Conservation (phyloP, 1,140 invertebrate genomes). For the Bombus turneri region DNA sequence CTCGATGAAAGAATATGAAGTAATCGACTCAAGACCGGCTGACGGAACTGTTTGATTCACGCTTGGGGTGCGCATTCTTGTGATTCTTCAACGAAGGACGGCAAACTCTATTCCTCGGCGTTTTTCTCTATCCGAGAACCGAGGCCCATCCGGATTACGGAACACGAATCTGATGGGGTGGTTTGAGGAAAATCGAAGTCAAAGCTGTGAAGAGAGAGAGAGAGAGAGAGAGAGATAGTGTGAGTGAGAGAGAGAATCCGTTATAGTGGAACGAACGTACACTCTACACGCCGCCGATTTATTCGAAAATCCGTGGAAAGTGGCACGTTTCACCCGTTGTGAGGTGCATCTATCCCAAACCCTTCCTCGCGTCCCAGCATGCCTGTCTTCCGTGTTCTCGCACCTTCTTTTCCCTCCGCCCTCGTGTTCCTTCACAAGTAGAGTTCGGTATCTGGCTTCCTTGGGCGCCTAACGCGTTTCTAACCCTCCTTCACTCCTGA, state of each 20-base stretch:
- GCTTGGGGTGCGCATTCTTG: constrained; percentile 9
- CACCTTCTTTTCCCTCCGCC: constrained; percentile 11
- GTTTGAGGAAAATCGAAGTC: constrained; percentile 43
- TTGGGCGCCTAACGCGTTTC: constrained; percentile 36
- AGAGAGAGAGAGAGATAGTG: background rate
- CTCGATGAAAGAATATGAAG: background rate
- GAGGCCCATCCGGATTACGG: constrained; percentile 65
- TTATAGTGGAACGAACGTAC: constrained; percentile 54
- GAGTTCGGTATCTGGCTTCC: constrained; percentile 17
- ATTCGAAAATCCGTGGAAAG: constrained; percentile 71
- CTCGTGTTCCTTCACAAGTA: background rate
- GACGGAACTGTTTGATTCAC: constrained; percentile 13
- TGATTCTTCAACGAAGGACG: constrained; percentile 15
- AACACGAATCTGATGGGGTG: constrained; percentile 50
- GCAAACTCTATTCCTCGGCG: constrained; percentile 47
- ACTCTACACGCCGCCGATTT: constrained; percentile 60
- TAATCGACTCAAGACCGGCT: background rate
- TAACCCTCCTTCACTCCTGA: background rate
- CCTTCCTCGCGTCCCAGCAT: constrained; percentile 15
- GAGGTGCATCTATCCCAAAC: constrained; percentile 43
- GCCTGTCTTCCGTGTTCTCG: constrained; percentile 17
- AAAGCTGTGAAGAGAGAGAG: constrained; percentile 33
- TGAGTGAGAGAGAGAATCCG: constrained; percentile 36
- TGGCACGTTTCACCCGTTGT: constrained; percentile 70
- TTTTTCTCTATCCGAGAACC: constrained; percentile 40